phyloP scores from a whole-genome alignment of 2,113 vertebrate species.

The Scomber japonicus region DNA sequence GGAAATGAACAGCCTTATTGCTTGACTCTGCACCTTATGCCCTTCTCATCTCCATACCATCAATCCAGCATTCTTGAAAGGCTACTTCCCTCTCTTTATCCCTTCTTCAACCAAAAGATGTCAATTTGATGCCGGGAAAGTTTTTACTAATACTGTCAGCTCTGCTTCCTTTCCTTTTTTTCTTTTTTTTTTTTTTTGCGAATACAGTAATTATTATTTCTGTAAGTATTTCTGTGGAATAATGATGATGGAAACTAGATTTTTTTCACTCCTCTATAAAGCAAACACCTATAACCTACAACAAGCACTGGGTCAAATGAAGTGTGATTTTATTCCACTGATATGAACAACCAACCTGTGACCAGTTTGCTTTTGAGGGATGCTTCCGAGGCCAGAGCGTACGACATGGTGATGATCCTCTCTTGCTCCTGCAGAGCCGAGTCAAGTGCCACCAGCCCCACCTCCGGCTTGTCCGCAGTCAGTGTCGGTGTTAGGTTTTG shows the following conservation, averaged over 20 bases:
- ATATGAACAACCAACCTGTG: slow-evolving; percentile 88
- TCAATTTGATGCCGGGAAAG: slow-evolving; percentile 48
- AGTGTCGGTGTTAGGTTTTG: slow-evolving; percentile 88
- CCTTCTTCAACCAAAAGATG: slow-evolving; percentile 47
- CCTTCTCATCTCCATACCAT: slow-evolving; percentile 63
- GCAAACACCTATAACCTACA: slow-evolving; percentile 24
- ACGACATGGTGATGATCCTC: slow-evolving; percentile 97
- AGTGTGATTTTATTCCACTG: background rate
- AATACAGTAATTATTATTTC: slow-evolving; percentile 34
- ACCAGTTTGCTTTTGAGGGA: slow-evolving; percentile 97
- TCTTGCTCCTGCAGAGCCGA: slow-evolving; percentile 94
- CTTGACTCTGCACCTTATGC: slow-evolving; percentile 66
- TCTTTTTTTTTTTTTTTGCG: slow-evolving; percentile 21
- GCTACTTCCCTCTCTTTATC: slow-evolving; percentile 48
- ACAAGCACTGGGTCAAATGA: background rate
- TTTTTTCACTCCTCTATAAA: slow-evolving; percentile 5
- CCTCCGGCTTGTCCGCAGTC: slow-evolving; percentile 85
- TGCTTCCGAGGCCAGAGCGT: slow-evolving; percentile 96
- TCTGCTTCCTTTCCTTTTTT: slow-evolving; percentile 1
- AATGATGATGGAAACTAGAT: background rate
- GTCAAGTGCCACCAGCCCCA: slow-evolving; percentile 84
- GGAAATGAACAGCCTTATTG: slow-evolving; percentile 71
- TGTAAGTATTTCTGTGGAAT: slow-evolving; percentile 29
- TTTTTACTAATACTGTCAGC: slow-evolving; percentile 46
- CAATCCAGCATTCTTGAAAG: slow-evolving; percentile 66